phyloP scores from a whole-genome alignment of 1,140 invertebrate genomes.

The Caenorhabditis inopinata region DNA sequence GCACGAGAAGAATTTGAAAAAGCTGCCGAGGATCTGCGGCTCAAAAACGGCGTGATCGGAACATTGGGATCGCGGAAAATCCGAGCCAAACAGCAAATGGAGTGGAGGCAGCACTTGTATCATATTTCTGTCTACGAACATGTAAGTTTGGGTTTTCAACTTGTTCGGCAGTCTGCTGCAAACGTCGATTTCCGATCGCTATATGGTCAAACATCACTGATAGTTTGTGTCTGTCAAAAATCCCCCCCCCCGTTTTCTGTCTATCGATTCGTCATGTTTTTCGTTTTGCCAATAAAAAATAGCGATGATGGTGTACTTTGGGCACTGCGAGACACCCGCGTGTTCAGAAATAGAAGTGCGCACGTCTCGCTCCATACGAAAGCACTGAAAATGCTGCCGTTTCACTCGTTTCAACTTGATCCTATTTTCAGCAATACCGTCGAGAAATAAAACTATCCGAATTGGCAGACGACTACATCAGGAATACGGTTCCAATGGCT shows the following conservation, averaged over 20 bases:
- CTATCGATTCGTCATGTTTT: too few relatives aligned
- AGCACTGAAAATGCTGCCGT: background rate
- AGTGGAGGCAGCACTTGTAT: conserved; percentile 20
- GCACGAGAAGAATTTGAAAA: background rate
- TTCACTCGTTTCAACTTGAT: background rate
- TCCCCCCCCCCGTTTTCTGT: too few relatives aligned
- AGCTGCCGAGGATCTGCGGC: background rate
- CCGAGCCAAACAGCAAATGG: background rate
- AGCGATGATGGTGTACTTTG: too few relatives aligned
- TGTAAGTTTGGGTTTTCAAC: background rate
- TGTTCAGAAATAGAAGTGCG: background rate
- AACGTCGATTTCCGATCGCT: too few relatives aligned
- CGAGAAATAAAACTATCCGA: background rate
- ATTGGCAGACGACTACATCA: background rate
- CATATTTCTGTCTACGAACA: background rate
- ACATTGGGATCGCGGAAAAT: background rate
- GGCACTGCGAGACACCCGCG: too few relatives aligned
- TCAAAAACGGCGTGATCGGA: background rate
- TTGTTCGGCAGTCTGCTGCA: too few relatives aligned
- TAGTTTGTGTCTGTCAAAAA: too few relatives aligned
- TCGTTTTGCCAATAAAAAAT: too few relatives aligned
- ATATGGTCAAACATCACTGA: too few relatives aligned
- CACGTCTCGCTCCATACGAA: too few relatives aligned
- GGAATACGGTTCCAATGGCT: background rate
- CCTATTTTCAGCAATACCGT: background rate